These are phyloP conservation scores for Mactromeris polynyma DNA, from an alignment of 2,888 invertebrate genomes.

Conservation along the genomic window DNA sequence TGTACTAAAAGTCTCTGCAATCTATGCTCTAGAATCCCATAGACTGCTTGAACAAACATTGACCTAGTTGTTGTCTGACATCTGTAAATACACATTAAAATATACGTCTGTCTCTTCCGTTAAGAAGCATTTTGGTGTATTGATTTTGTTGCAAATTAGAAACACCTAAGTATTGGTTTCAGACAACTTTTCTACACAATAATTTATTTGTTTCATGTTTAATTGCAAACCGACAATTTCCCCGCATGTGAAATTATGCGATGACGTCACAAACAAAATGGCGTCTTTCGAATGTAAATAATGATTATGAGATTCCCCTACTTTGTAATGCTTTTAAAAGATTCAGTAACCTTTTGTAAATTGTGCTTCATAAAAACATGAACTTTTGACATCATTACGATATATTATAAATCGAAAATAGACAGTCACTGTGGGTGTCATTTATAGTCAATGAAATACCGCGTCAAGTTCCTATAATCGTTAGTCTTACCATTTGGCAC, in stretches of 20 bases:
- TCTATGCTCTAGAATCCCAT: background rate
- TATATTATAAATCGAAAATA: too few relatives aligned
- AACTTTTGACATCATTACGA: too few relatives aligned
- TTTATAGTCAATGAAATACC: too few relatives aligned
- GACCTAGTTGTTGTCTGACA: background rate
- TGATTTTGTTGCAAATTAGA: slow-evolving; percentile 1
- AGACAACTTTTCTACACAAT: background rate
- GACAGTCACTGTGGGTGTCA: too few relatives aligned
- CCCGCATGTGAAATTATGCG: background rate
- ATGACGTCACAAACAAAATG: background rate
- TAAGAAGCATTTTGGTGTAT: background rate
- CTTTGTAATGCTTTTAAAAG: background rate
- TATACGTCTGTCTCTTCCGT: background rate
- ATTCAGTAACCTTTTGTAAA: background rate
- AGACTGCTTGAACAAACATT: background rate
- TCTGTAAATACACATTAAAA: background rate
- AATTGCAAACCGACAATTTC: background rate
- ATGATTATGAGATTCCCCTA: background rate
- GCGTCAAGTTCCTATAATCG: too few relatives aligned
- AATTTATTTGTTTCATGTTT: slow-evolving; percentile 3
- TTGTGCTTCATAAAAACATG: background rate
- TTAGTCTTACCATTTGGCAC: too few relatives aligned
- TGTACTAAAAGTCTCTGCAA: background rate
- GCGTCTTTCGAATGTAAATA: background rate
- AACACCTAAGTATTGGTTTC: background rate